Percentiles rank a stretch among this genome's conserved stretches.
Evolutionary conservation across 1,140 invertebrate species (phyloP).

Genomic region (Diorhabda elongata): DNA sequence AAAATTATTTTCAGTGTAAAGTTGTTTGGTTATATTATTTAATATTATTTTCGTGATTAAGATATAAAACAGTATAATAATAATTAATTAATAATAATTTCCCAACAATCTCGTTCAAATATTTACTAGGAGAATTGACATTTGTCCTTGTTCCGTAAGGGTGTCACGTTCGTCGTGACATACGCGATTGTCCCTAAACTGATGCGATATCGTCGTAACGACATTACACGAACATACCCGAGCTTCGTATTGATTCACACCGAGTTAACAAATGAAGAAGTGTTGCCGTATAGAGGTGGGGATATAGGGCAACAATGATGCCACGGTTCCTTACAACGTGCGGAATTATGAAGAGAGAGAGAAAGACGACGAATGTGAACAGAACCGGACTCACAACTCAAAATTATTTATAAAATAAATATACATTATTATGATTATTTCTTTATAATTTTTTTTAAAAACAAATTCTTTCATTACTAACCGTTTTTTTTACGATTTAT

Average conservation of each 20-base stretch:
- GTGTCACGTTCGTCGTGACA: constrained; percentile 22
- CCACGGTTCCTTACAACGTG: neutral
- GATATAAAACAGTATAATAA: too few species aligned
- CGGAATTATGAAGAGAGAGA: neutral
- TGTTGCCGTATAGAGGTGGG: constrained; percentile 11
- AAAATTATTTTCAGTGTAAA: too few species aligned
- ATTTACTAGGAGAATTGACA: constrained; percentile 8
- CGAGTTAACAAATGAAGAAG: constrained; percentile 23
- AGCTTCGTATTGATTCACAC: constrained; percentile 22
- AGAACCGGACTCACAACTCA: too few species aligned
- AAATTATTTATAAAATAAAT: too few species aligned
- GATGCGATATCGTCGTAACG: constrained; percentile 22
- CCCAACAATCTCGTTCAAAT: neutral
- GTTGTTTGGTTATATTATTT: too few species aligned
- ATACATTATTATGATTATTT: too few species aligned
- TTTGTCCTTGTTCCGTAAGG: neutral
- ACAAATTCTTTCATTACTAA: too few species aligned
- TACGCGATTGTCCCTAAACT: constrained; percentile 22
- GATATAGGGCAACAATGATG: constrained; percentile 13
- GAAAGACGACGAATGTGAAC: too few species aligned
- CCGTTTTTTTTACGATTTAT: too few species aligned
- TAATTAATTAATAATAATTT: too few species aligned
- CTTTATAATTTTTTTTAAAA: too few species aligned
- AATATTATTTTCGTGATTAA: too few species aligned
- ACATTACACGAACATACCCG: constrained; percentile 12